A percentile compares a stretch with the other conserved stretches of the same genome.
phyloP scores from a whole-genome alignment of 2,113 vertebrate species.

The Malurus alboscapulatus region DNA sequence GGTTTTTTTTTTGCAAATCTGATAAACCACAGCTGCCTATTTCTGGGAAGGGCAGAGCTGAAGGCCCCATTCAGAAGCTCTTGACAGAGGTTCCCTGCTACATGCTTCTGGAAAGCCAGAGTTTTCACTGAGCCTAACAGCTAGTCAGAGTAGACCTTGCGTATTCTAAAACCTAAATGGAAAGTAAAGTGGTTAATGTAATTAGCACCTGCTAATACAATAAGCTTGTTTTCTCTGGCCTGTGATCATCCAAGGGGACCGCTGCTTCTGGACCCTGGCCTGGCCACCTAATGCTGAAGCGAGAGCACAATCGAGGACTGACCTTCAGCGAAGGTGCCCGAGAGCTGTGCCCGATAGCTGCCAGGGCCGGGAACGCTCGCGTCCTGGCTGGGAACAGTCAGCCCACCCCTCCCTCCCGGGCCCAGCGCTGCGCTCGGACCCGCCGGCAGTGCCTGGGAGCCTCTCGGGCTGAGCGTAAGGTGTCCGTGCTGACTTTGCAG shows the following conservation, averaged over 20 bases:
- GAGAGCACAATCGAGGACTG: fast-evolving
- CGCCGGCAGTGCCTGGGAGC: fast-evolving
- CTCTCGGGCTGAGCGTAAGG: too few relatives aligned
- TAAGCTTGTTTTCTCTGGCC: background rate
- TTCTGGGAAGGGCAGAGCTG: background rate
- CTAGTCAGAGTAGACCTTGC: background rate
- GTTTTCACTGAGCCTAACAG: background rate
- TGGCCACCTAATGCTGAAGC: fast-evolving
- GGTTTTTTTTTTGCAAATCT: background rate
- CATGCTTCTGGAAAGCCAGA: fast-evolving
- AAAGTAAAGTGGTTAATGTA: background rate
- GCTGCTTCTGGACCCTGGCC: background rate
- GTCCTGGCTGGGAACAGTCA: fast-evolving
- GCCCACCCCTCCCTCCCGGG: fast-evolving
- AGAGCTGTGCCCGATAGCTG: fast-evolving
- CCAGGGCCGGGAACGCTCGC: fast-evolving
- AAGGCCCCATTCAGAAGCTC: background rate
- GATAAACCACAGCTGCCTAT: fast-evolving
- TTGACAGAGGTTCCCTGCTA: background rate
- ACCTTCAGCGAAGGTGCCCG: background rate
- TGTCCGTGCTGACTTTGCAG: fast-evolving
- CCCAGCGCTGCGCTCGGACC: background rate
- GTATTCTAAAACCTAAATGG: background rate
- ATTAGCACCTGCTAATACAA: background rate
- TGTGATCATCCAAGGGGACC: fast-evolving